Evolutionary conservation across 2,113 vertebrate species (phyloP).

Genomic region (Calcarius ornatus): DNA sequence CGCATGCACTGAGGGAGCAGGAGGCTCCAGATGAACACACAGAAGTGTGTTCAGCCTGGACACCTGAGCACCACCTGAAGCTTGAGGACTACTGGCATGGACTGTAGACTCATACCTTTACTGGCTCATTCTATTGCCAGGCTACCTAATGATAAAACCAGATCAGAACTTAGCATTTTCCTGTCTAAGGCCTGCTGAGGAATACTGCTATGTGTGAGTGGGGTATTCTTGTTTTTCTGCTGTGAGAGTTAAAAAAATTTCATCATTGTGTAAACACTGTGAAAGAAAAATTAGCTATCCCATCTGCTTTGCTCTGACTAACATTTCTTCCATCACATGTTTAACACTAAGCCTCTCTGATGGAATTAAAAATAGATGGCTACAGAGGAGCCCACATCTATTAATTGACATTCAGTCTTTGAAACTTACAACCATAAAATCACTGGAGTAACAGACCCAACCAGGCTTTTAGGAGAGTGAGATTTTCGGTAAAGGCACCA

Average conservation of each 20-base stretch:
- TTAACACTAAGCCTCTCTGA: conserved; percentile 16
- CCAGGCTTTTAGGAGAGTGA: not conserved
- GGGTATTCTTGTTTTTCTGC: conserved; percentile 22
- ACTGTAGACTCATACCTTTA: not conserved
- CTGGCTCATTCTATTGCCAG: not conserved
- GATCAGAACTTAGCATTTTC: not conserved
- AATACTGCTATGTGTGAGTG: not conserved
- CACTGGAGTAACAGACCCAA: not conserved
- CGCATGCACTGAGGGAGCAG: not conserved
- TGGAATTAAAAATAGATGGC: conserved; percentile 44
- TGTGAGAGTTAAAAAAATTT: conserved; percentile 7
- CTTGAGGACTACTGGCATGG: not conserved
- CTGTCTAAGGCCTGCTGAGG: not conserved
- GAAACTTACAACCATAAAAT: conserved; percentile 18
- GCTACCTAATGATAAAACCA: not conserved
- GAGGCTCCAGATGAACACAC: not conserved
- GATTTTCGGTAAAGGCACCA: not conserved
- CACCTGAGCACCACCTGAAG: not conserved
- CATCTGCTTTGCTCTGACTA: conserved; percentile 59
- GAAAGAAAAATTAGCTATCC: conserved; percentile 47
- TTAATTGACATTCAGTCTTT: conserved; percentile 5
- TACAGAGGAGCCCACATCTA: not conserved
- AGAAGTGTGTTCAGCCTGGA: not conserved
- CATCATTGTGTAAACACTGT: conserved; percentile 40
- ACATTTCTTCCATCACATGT: conserved; percentile 37